phyloP scores from a whole-genome alignment of 2,113 vertebrate genomes.

The Seriola aureovittata region DNA sequence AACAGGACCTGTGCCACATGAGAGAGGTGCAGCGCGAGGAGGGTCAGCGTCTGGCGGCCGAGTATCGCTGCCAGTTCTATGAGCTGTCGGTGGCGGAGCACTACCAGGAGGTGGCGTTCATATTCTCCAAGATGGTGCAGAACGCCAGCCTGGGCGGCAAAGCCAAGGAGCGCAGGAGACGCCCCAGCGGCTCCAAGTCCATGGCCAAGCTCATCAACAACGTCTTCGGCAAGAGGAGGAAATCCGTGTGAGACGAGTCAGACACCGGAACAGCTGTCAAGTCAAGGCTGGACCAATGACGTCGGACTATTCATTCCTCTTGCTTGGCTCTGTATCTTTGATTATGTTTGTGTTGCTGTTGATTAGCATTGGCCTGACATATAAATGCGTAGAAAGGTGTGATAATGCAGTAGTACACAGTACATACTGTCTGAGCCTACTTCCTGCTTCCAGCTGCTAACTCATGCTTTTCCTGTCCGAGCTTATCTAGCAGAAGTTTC shows the following conservation, averaged over 20 bases:
- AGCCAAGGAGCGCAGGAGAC: conserved; percentile 86
- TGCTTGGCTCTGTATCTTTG: background rate
- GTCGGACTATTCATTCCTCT: background rate
- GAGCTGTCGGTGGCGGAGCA: conserved; percentile 93
- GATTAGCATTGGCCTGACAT: background rate
- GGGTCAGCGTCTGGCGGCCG: conserved; percentile 86
- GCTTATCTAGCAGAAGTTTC: background rate
- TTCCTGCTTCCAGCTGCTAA: background rate
- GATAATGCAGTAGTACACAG: background rate
- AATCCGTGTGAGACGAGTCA: conserved; percentile 85
- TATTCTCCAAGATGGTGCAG: conserved; percentile 88
- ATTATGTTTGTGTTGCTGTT: conserved; percentile 6
- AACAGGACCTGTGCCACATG: conserved; percentile 91
- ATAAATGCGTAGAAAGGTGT: background rate
- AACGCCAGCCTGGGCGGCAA: conserved; percentile 80
- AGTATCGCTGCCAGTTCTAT: conserved; percentile 88
- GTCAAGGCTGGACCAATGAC: background rate
- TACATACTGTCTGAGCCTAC: background rate
- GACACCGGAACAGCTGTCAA: background rate
- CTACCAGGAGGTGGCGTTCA: conserved; percentile 87
- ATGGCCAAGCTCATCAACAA: conserved; percentile 93
- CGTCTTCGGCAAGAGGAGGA: conserved; percentile 91
- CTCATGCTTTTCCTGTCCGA: too few relatives aligned
- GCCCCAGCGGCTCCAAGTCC: conserved; percentile 90
- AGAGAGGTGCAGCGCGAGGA: conserved; percentile 89